Percentiles rank a stretch among this genome's conserved stretches.
These are phyloP conservation scores for Hoplias malabaricus DNA, from an alignment of 2,113 vertebrate genomes.

Conservation along the genomic window DNA sequence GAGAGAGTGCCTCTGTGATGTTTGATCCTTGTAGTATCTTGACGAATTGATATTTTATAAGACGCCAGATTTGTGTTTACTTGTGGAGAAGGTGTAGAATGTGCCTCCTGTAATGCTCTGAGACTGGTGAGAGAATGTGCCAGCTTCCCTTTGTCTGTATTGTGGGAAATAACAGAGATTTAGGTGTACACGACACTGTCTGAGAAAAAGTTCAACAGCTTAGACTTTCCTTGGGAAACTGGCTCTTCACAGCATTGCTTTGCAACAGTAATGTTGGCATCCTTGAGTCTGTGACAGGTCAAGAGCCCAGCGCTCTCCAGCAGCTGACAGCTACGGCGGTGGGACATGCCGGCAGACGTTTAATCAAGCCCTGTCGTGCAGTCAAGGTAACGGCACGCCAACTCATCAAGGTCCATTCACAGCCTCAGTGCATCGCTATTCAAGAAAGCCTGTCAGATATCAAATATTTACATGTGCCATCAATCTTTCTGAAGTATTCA, in stretches of 20 bases:
- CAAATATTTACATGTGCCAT: slow-evolving; percentile 27
- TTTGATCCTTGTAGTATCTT: too few relatives aligned
- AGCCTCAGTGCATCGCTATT: neutral
- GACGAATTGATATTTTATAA: too few relatives aligned
- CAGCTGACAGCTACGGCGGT: slow-evolving; percentile 7
- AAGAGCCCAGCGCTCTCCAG: neutral
- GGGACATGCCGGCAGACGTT: slow-evolving; percentile 4
- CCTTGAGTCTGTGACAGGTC: slow-evolving; percentile 38
- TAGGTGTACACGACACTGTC: too few relatives aligned
- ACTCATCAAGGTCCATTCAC: slow-evolving; percentile 22
- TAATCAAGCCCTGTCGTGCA: slow-evolving; percentile 26
- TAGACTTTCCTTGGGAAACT: neutral
- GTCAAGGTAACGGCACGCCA: slow-evolving; percentile 20
- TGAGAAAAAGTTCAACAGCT: too few relatives aligned
- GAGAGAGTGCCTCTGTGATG: too few relatives aligned
- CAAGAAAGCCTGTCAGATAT: neutral
- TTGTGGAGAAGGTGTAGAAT: too few relatives aligned
- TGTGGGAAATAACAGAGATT: too few relatives aligned
- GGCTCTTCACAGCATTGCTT: neutral
- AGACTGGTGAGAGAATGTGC: too few relatives aligned
- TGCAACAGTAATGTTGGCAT: slow-evolving; percentile 32
- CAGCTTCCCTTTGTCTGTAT: too few relatives aligned
- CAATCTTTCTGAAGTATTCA: slow-evolving; percentile 17
- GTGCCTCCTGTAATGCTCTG: too few relatives aligned
- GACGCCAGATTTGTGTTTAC: too few relatives aligned